A percentile compares a stretch with the other conserved stretches of the same genome.
Conservation (phyloP, 2,888 invertebrate species). For the Seira ritae region DNA sequence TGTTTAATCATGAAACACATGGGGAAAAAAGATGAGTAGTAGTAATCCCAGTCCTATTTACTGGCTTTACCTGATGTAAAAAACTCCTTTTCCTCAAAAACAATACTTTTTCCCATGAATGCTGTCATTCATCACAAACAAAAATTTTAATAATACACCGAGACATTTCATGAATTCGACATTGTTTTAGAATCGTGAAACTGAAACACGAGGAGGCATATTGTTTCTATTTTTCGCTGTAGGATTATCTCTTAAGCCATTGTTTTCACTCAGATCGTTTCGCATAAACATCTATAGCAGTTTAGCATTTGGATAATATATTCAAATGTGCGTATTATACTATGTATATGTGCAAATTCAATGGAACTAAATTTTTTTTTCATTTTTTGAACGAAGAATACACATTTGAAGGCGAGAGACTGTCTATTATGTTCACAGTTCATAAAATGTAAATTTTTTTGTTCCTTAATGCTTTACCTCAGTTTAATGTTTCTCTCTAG, state of each 20-base stretch:
- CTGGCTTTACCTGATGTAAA: neutral
- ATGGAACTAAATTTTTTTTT: too few species aligned
- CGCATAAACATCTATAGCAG: too few species aligned
- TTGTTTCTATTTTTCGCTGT: neutral
- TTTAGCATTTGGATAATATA: constrained; percentile 1
- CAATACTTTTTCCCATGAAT: constrained; percentile 2
- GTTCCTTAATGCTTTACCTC: neutral
- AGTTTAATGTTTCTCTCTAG: neutral
- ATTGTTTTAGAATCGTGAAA: constrained; percentile 18
- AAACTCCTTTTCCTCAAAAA: constrained; percentile 13
- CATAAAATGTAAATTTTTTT: constrained; percentile 41
- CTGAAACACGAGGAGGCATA: neutral
- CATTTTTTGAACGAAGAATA: too few species aligned
- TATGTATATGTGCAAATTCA: neutral
- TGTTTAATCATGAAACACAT: constrained; percentile 6
- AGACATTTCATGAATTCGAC: constrained; percentile 18
- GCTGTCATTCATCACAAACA: constrained; percentile 14
- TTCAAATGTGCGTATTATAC: neutral
- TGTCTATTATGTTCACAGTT: constrained; percentile 48
- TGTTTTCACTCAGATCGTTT: too few species aligned
- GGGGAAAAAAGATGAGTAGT: neutral
- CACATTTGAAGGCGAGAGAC: constrained; percentile 10
- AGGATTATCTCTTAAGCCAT: constrained; percentile 12
- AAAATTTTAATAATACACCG: constrained; percentile 19
- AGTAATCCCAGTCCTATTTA: neutral